Evolutionary conservation across 2,113 vertebrate species (phyloP), one percentile per base, ranked within the genome.

Genomic region (Phaethon lepturus): DNA sequence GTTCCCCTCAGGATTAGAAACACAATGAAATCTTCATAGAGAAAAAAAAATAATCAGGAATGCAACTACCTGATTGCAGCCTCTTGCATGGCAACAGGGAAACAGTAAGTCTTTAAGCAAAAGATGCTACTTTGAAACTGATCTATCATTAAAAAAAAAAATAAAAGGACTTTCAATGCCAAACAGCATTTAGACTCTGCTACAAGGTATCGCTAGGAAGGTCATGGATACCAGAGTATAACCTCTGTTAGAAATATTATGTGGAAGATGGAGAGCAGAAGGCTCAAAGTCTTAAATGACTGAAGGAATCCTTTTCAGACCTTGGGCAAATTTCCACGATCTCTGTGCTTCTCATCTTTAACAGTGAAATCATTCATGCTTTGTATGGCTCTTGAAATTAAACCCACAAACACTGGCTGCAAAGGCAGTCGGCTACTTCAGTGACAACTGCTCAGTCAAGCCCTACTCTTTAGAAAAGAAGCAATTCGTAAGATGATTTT

Each of bases 121-220:
- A 86, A 87, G 77, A 90, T 69, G 38, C 42, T 88, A 47, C 58
- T 93, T 94, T 86, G 81, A 93, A 96, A 92, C 44, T 26, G 62
- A 86, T 26, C 40, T 82, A 79, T 91, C 69, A 95, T 93, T 94
- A 49, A 66, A 76, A 90, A 93, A 84, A 60, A 93, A 84, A 60
- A 59, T 45, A 67, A 85, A 88, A 86, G 49, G 24, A 64, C 22
- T 94, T 35, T 38, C 31, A 50, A 63, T 38, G 53, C 18, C 53
- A 79, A 82, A 69, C 45, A 88, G 56, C 38, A 53, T 53, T 90
- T 85, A 93, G 19, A 80, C 22, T 79, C 22, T 25, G 25, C 24
- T 66, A 45, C 24, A 68, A 82, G 29, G 38, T n/a, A 79, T 4
- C 90, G 17, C 85, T 55, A 23, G 45, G 71, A 94, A 95, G 45